phyloP scores from a whole-genome alignment of 2,113 vertebrate genomes.

The Callorhinus ursinus region DNA sequence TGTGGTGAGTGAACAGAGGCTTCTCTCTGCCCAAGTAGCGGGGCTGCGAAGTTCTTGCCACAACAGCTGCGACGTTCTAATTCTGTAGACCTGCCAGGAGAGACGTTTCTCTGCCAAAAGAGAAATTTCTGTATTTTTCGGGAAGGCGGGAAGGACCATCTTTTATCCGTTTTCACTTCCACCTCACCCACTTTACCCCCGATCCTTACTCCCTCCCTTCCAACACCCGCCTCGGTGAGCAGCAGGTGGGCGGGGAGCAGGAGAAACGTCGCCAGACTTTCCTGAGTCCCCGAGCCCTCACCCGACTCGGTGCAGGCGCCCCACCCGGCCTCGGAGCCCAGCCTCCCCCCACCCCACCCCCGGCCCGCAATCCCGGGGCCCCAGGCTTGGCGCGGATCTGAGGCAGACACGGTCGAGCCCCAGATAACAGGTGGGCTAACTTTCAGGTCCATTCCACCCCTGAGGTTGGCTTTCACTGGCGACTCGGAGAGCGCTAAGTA shows the following conservation, averaged over 20 bases:
- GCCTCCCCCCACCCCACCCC: not conserved
- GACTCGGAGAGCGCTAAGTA: not conserved
- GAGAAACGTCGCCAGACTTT: not conserved
- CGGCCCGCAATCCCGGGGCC: accelerated
- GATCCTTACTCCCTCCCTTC: not conserved
- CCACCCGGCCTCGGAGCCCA: not conserved
- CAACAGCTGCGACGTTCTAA: not conserved
- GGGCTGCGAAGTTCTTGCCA: conserved; percentile 27
- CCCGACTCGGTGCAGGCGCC: accelerated
- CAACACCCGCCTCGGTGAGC: accelerated
- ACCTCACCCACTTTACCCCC: not conserved
- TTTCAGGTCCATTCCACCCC: not conserved
- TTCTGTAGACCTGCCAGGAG: not conserved
- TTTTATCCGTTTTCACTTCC: not conserved
- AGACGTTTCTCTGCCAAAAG: not conserved
- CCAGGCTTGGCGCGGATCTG: accelerated
- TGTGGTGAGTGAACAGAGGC: not conserved
- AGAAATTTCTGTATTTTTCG: not conserved
- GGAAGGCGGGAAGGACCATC: not conserved
- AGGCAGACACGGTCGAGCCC: no score
- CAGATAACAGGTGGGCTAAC: not conserved
- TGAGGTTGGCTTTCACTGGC: not conserved
- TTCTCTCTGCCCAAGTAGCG: not conserved
- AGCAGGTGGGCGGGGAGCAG: no score
- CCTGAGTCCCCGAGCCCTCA: accelerated